Evolutionary conservation across 2,888 invertebrate species (phyloP).

Genomic region (Apamea anceps): DNA sequence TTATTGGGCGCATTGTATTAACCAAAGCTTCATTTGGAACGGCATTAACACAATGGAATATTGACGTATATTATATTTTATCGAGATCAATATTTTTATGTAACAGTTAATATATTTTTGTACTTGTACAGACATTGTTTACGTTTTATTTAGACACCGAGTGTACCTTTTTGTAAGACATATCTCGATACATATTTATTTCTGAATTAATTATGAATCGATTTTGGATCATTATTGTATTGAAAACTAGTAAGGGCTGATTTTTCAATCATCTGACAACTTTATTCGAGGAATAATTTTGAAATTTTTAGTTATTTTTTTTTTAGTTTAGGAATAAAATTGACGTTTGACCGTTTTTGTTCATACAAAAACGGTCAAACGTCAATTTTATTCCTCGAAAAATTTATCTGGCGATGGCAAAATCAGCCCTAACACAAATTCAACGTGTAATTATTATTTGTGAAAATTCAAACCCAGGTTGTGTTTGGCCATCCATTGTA

Average conservation of each 20-base stretch:
- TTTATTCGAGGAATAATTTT: no score
- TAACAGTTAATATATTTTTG: constrained; percentile 85
- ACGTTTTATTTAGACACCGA: constrained; percentile 75
- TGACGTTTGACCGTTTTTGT: no score
- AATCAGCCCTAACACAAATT: constrained; percentile 20
- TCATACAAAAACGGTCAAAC: no score
- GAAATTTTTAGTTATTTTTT: no score
- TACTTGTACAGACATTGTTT: constrained; percentile 84
- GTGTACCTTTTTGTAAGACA: constrained; percentile 76
- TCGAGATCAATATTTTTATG: constrained; percentile 81
- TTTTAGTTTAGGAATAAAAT: no score
- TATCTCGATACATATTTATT: constrained; percentile 69
- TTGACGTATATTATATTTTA: constrained; percentile 72
- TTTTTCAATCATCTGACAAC: no score
- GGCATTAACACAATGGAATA: constrained; percentile 69
- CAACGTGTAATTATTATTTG: constrained; percentile 61
- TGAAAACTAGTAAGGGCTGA: constrained; percentile 26
- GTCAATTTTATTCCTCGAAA: no score
- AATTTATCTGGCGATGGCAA: no score
- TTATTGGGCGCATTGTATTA: constrained; percentile 52
- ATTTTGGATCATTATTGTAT: constrained; percentile 49
- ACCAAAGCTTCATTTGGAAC: constrained; percentile 74
- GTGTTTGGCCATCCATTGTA: constrained; percentile 77
- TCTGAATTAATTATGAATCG: constrained; percentile 56
- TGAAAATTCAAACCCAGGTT: constrained; percentile 73